Base-by-base conservation (phyloP, 1,140 invertebrate genomes). In the Andrena cerasifolii region DNA sequence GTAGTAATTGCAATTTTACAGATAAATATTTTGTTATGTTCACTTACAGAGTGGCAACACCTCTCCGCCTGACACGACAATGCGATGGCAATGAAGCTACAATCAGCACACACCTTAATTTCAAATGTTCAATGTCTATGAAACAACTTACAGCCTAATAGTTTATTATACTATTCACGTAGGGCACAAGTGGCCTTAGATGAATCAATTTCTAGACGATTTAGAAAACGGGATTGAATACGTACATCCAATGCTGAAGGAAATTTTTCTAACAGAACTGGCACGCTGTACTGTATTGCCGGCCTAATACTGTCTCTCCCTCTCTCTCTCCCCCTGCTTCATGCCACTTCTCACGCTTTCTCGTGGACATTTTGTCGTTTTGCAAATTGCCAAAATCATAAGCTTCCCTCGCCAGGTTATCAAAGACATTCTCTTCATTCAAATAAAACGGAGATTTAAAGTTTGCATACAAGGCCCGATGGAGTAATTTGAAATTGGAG, bases 1-100 rank as follows among this genome's bases (percentile, higher is more conserved):
- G 79, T 87, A 88, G 84, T 84, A 87, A 88, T n/a, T 86, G 79
- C 73, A 85, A 75, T 81, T 87, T 87, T 88, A 89, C 89, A 90
- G 86, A 90, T 90, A 91, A 86, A 91, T 91, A 91, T 89, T 91
- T 90, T 88, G 86, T 91, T 91, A 84, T 80, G 89, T 90, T 92
- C 83, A 93, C 92, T 93, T 93, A 93, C 92, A 93, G 91, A 92
- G 89, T 90, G 90, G 91, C 86, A 91, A 92, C 89, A 89, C 89
- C 90, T 92, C 88, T 90, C 88, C 89, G 90, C 90, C 91, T 91
- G 91, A 91, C 90, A 88, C 89, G 89, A 89, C 87, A 91, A 90
- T 91, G 91, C 88, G 92, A 90, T 89, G 91, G 79, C 87, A 92
- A 91, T 87, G 90, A 91, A 89, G 91, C 91, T 92, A 92, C 86